Evolutionary conservation across 2,113 vertebrate genomes (phyloP).

Genomic region (Cettia cetti): DNA sequence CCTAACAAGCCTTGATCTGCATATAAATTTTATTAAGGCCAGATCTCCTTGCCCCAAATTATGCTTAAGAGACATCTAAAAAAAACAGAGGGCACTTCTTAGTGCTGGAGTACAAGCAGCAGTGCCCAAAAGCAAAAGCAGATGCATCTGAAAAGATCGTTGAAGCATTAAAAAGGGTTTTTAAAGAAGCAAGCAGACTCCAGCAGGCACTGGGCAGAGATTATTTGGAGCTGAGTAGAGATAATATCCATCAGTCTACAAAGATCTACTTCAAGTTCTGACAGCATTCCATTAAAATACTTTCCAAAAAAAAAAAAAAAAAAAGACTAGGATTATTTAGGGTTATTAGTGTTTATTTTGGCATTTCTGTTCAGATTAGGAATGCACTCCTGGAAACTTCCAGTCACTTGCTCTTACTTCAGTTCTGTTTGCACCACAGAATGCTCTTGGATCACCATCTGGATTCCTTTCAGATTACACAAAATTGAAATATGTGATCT

Average conservation of each 20-base stretch:
- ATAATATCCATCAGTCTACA: not conserved
- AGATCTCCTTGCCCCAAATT: not conserved
- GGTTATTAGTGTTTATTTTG: not conserved
- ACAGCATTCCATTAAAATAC: not conserved
- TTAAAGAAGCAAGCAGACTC: not conserved
- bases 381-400: not conserved
- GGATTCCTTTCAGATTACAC: not conserved
- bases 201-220: not conserved
- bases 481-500: not conserved
- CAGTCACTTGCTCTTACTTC: not conserved
- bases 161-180: not conserved
- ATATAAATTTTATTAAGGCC: not conserved
- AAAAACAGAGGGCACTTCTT: not conserved
- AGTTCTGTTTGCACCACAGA: not conserved
- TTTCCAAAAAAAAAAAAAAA: not conserved
- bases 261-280: not conserved
- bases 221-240: not conserved
- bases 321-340: not conserved
- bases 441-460: not conserved
- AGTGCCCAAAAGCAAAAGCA: not conserved
- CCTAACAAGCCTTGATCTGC: not conserved
- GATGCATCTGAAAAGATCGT: not conserved
- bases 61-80: not conserved
- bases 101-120: not conserved
- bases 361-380: not conserved